Conservation (phyloP, 1,140 invertebrate species). For the Cherax destructor region DNA sequence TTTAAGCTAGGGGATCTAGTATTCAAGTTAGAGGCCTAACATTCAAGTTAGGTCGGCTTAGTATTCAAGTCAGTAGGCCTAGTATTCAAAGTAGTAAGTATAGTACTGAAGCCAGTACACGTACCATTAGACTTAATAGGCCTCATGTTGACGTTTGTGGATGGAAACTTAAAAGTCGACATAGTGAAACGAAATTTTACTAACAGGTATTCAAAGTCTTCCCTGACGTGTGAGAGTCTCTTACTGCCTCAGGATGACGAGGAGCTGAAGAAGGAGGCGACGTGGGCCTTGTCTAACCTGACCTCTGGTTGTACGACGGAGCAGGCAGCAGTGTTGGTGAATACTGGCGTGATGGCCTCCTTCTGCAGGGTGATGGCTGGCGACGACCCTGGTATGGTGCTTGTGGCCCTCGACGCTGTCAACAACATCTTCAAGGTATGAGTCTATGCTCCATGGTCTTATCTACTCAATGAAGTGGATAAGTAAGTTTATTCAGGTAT, state of each 20-base stretch:
- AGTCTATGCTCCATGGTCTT: too few relatives aligned
- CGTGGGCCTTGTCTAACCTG: slow-evolving; percentile 88
- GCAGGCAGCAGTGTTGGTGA: slow-evolving; percentile 81
- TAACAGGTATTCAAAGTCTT: slow-evolving; percentile 73
- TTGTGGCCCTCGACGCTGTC: slow-evolving; percentile 81
- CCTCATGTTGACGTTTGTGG: too few relatives aligned
- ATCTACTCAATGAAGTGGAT: too few relatives aligned
- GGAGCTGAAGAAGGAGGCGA: slow-evolving; percentile 87
- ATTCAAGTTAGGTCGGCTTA: too few relatives aligned
- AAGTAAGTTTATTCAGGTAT: too few relatives aligned
- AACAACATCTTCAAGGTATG: slow-evolving; percentile 79
- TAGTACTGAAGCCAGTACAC: too few relatives aligned
- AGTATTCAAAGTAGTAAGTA: too few relatives aligned
- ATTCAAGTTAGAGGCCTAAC: too few relatives aligned
- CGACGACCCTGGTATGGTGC: slow-evolving; percentile 79
- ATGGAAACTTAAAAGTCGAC: not conserved
- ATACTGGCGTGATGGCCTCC: slow-evolving; percentile 77
- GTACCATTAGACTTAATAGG: too few relatives aligned
- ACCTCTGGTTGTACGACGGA: slow-evolving; percentile 83
- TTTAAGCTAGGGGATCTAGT: too few relatives aligned
- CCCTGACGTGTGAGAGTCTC: slow-evolving; percentile 74
- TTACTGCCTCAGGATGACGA: slow-evolving; percentile 87
- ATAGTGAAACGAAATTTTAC: not conserved
- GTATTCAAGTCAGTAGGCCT: too few relatives aligned
- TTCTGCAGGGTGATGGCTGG: slow-evolving; percentile 78